These are phyloP conservation scores for Frankliniella intonsa DNA, from an alignment of 2,888 invertebrate genomes.

Conservation along the genomic window DNA sequence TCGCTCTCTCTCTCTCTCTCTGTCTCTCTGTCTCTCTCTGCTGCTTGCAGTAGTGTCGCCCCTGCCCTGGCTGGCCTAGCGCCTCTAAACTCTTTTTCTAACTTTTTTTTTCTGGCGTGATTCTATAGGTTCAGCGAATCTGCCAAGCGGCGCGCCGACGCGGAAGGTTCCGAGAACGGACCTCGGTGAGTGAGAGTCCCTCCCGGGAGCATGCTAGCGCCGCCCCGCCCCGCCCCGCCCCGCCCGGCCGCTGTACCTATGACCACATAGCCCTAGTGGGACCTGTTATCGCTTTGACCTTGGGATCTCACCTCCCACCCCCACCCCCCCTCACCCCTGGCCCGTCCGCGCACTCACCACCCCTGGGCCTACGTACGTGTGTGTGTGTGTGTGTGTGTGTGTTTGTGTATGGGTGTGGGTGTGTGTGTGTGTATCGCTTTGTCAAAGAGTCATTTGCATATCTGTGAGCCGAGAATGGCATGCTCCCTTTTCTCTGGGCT, in stretches of 20 bases:
- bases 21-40: background rate
- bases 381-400: background rate
- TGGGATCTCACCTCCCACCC: background rate
- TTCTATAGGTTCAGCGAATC: slow-evolving; percentile 52
- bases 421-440: background rate
- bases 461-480: background rate
- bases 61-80: background rate
- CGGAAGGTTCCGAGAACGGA: slow-evolving; percentile 44
- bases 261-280: background rate
- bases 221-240: too few species aligned
- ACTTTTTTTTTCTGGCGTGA: slow-evolving; percentile 22
- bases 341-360: background rate
- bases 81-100: background rate
- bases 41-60: background rate
- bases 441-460: slow-evolving; percentile 13
- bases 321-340: background rate
- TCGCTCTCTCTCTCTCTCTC: background rate
- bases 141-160: slow-evolving; percentile 45
- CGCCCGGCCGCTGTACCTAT: background rate
- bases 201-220: slow-evolving; percentile 5
- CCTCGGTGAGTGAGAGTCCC: slow-evolving; percentile 39
- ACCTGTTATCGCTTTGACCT: slow-evolving; percentile 15
- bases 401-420: background rate
- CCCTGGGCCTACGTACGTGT: background rate
- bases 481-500: background rate